Base-by-base conservation (phyloP, 1,140 invertebrate genomes). In the Drosophila funebris region DNA sequence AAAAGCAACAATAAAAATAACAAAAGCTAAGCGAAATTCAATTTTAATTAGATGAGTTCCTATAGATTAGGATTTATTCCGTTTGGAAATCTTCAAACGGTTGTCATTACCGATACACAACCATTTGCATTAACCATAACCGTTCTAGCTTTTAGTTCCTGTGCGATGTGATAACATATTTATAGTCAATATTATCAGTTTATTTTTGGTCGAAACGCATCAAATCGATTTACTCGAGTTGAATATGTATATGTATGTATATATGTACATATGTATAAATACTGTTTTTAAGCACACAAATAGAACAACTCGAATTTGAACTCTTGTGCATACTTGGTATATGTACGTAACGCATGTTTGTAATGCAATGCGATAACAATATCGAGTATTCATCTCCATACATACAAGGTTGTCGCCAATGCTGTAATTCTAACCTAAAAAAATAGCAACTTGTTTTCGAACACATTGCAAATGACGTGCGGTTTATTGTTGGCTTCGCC, bases 391-490 rank as follows among this genome's bases (percentile, higher is more conserved):
- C 11, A 16, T 2, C 13, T 11, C 16, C 16, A 36, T 48, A 22
- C 13, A 27, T 9, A 52, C 14, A 63, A 70, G 48, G 46, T 54
- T 70, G 46, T 29, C 52, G 36, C 29, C 37, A 63, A 56, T 64
- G 67, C 50, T 71, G 53, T 66, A 52, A 72, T 27, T 66, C 20
- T 43, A 66, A 58, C 44, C 36, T 56, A 56, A 48, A 56, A 68
- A 44, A 54, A 18, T 27, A 11, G 8, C 67, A 70, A 58, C 62
- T 72, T 72, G 69, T 72, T 67, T 72, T 72, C 27, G 14, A 4
- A 14, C 27, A 29, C 31, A 54, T 5, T 29, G 63, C 24, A 50
- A 60, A 29, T 68, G 63, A 68, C 56, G 64, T 61, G 27, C 44
- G 56, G 18, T 43, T 61, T 68, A 20, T 67, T 39, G 63, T 48